Percentiles rank a stretch among this genome's conserved stretches.
These are phyloP conservation scores for Hippocampus abdominalis DNA, from an alignment of 2,113 vertebrate species.

Conservation along the genomic window DNA sequence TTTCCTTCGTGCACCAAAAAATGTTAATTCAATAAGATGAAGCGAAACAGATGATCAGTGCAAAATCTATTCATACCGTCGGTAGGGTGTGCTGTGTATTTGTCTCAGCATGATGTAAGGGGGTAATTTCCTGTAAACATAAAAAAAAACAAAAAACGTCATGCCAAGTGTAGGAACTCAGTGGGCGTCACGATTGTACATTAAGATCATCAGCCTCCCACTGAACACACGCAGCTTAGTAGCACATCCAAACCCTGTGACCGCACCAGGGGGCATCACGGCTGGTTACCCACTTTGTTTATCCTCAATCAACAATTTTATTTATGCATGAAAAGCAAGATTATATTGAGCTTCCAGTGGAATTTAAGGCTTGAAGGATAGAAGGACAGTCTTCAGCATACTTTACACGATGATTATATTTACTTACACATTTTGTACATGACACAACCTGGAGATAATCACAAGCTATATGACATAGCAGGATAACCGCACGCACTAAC, in stretches of 20 bases:
- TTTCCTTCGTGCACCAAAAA: background rate
- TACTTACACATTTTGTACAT: background rate
- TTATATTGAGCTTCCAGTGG: background rate
- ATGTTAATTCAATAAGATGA: background rate
- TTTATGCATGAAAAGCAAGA: background rate
- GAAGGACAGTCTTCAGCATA: background rate
- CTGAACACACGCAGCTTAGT: background rate
- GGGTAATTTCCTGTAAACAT: background rate
- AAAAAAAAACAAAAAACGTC: background rate
- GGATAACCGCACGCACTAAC: background rate
- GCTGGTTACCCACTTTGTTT: background rate
- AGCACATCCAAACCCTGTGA: background rate
- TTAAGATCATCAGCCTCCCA: background rate
- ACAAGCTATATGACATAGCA: background rate
- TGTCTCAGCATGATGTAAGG: background rate
- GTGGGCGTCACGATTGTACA: background rate
- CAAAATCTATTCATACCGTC: background rate
- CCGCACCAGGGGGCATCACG: background rate
- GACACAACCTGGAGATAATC: background rate
- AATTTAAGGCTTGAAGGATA: background rate
- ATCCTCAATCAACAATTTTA: background rate
- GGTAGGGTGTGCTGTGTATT: background rate
- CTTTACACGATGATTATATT: background rate
- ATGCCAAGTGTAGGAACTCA: conserved; percentile 2
- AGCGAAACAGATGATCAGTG: background rate